Evolutionary conservation across 2,797 vertebrate species (phyloP).

Genomic region (Bufotes viridis): DNA sequence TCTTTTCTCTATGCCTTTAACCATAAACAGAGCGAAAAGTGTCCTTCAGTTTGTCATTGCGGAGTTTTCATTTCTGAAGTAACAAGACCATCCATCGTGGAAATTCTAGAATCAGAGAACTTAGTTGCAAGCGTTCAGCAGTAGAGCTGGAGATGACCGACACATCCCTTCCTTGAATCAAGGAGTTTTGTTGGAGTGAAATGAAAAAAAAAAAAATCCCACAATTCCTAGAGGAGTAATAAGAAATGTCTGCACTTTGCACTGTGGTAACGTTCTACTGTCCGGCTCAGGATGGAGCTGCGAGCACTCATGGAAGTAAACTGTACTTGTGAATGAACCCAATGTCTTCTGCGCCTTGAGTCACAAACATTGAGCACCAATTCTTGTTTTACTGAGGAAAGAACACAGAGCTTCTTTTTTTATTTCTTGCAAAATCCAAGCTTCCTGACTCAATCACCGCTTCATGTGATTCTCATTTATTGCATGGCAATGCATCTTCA

Average conservation of each 20-base stretch:
- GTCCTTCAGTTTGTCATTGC: conserved; percentile 90
- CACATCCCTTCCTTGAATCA: conserved; percentile 97
- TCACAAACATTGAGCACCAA: conserved; percentile 68
- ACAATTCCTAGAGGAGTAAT: conserved; percentile 64
- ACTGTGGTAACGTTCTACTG: conserved; percentile 79
- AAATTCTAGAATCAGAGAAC: conserved; percentile 78
- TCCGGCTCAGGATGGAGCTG: conserved; percentile 80
- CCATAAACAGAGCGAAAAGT: conserved; percentile 89
- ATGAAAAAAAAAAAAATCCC: conserved; percentile 67
- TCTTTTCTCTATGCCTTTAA: conserved; percentile 76
- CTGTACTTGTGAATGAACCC: conserved; percentile 71
- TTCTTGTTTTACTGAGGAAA: conserved; percentile 75
- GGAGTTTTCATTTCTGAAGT: conserved; percentile 89
- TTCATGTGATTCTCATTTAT: conserved; percentile 75
- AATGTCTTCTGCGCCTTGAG: conserved; percentile 74
- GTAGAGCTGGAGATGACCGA: conserved; percentile 84
- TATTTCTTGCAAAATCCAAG: conserved; percentile 66
- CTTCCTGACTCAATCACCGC: conserved; percentile 76
- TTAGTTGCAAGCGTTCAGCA: conserved; percentile 78
- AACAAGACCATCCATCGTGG: conserved; percentile 85
- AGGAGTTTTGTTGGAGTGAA: conserved; percentile 86
- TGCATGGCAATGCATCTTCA: conserved; percentile 81
- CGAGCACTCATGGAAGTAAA: conserved; percentile 74
- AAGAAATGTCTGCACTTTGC: conserved; percentile 79
- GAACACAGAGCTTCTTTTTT: conserved; percentile 75